phyloP scores from a whole-genome alignment of 2,113 vertebrate genomes.

The Nyctereutes procyonoides region DNA sequence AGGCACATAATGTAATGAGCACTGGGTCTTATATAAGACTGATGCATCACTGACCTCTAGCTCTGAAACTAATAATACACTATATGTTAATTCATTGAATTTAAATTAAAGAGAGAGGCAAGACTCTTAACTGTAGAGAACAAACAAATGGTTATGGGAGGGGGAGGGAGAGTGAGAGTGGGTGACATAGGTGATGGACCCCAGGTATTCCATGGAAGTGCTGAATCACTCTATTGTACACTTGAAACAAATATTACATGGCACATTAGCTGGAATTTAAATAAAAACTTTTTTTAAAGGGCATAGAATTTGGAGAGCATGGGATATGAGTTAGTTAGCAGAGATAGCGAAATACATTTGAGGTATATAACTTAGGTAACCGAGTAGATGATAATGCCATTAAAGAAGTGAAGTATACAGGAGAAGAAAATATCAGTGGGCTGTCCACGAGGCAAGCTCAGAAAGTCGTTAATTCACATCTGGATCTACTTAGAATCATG shows the following conservation, averaged over 20 bases:
- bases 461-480: neutral
- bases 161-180: neutral
- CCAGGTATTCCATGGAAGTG: neutral
- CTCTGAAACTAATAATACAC: neutral
- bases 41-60: neutral
- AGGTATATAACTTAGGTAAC: neutral
- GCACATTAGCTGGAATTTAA: neutral
- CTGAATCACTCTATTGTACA: neutral
- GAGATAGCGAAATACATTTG: neutral
- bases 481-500: neutral
- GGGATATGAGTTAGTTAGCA: neutral
- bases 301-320: neutral
- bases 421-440: neutral
- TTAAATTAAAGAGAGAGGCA: neutral
- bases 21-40: neutral
- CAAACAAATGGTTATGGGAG: neutral
- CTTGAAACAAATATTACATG: neutral
- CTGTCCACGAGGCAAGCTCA: neutral
- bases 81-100: neutral
- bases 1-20: neutral
- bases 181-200: neutral
- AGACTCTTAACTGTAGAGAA: neutral
- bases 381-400: neutral
- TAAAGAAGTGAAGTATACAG: neutral
- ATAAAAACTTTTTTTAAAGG: neutral